Conservation (phyloP, 1,140 invertebrate genomes). For the Prorops nasuta region DNA sequence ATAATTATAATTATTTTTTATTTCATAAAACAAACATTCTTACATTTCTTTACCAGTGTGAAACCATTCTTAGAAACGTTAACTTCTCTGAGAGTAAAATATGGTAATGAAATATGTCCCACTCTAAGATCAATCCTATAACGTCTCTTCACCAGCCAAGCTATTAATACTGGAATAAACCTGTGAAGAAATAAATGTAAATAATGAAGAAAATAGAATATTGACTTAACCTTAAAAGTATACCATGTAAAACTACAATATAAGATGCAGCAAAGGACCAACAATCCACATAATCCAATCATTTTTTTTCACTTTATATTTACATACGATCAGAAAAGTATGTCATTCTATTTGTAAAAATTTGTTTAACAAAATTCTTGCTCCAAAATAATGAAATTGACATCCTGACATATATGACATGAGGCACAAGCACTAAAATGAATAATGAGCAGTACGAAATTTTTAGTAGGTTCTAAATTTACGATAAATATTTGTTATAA, state of each 20-base stretch:
- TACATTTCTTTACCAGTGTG: constrained; percentile 60
- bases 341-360: too few relatives aligned
- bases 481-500: too few relatives aligned
- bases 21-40: constrained; percentile 42
- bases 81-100: constrained; percentile 67
- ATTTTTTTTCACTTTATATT: too few relatives aligned
- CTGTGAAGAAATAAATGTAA: constrained; percentile 48
- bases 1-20: constrained; percentile 23
- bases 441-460: too few relatives aligned
- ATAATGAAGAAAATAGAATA: not conserved
- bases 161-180: constrained; percentile 65
- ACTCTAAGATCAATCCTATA: constrained; percentile 68
- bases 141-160: constrained; percentile 67
- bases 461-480: too few relatives aligned
- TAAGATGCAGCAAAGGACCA: constrained; percentile 41
- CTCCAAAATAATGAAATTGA: too few relatives aligned
- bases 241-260: constrained; percentile 50
- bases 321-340: too few relatives aligned
- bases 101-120: constrained; percentile 67
- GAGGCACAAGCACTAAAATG: too few relatives aligned
- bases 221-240: constrained; percentile 17
- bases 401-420: too few relatives aligned
- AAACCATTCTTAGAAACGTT: constrained; percentile 67
- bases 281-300: constrained; percentile 45
- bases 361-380: too few relatives aligned